Conservation (phyloP, 2,888 invertebrate species). For the Xestoiulus laeticollis region DNA sequence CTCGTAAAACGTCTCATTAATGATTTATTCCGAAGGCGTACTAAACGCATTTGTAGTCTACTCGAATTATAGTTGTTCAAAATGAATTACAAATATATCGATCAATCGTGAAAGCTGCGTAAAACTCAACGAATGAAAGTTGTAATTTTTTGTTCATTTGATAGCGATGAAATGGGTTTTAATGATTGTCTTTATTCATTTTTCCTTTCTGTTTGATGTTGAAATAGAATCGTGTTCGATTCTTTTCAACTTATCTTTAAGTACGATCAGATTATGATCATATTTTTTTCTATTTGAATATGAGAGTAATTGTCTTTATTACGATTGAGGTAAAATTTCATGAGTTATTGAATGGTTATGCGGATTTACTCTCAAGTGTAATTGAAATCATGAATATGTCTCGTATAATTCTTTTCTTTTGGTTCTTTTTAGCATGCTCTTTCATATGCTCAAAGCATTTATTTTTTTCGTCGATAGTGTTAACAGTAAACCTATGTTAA, state of each 20-base stretch:
- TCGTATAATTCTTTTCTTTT: not conserved
- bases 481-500: too few species aligned
- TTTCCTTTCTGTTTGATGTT: not conserved
- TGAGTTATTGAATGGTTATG: not conserved
- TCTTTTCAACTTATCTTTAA: not conserved
- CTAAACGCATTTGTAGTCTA: conserved; percentile 36
- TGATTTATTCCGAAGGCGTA: conserved; percentile 31
- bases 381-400: not conserved
- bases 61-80: conserved; percentile 40
- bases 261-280: not conserved
- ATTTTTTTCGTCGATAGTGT: too few species aligned
- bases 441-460: too few species aligned
- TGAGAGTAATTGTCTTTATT: not conserved
- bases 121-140: conserved; percentile 19
- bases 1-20: conserved; percentile 2
- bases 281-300: not conserved
- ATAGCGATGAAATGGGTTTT: conserved; percentile 1
- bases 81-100: conserved; percentile 39
- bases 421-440: not conserved
- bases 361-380: not conserved
- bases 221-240: not conserved
- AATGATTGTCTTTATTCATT: conserved; percentile 16
- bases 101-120: conserved; percentile 1
- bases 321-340: not conserved
- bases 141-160: not conserved